Percentiles rank a stretch among this genome's conserved stretches.
These are phyloP conservation scores for Microplitis manilae DNA, from an alignment of 2,888 invertebrate genomes.

Conservation along the genomic window DNA sequence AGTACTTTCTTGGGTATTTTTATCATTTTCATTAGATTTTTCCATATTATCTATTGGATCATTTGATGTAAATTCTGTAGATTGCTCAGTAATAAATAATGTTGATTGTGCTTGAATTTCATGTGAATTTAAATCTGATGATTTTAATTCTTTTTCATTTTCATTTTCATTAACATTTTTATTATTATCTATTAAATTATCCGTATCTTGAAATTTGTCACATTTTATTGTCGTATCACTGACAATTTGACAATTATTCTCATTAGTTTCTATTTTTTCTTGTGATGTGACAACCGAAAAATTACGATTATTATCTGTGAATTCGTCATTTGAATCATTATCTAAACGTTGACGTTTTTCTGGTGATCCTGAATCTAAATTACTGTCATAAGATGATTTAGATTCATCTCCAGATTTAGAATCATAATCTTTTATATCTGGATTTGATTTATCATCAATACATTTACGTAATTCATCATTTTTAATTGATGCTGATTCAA, in stretches of 20 bases:
- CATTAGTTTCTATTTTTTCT: conserved; percentile 19
- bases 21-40: conserved; percentile 11
- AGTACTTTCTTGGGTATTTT: conserved; percentile 28
- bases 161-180: conserved; percentile 2
- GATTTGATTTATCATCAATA: conserved; percentile 1
- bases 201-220: background rate
- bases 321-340: conserved; percentile 30
- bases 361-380: conserved; percentile 47
- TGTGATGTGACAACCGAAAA: background rate
- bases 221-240: background rate
- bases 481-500: conserved; percentile 5
- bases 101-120: background rate
- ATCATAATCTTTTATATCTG: background rate
- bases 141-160: background rate
- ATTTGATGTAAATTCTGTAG: conserved; percentile 19
- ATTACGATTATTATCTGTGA: conserved; percentile 7
- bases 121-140: background rate
- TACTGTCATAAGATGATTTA: conserved; percentile 24
- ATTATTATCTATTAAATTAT: background rate
- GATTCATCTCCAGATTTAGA: conserved; percentile 28
- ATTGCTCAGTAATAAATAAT: conserved; percentile 25
- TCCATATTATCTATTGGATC: conserved; percentile 15
- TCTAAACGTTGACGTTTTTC: conserved; percentile 46
- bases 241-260: background rate
- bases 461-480: conserved; percentile 15